Conservation (phyloP, 2,797 vertebrate species). For the Channa striata region DNA sequence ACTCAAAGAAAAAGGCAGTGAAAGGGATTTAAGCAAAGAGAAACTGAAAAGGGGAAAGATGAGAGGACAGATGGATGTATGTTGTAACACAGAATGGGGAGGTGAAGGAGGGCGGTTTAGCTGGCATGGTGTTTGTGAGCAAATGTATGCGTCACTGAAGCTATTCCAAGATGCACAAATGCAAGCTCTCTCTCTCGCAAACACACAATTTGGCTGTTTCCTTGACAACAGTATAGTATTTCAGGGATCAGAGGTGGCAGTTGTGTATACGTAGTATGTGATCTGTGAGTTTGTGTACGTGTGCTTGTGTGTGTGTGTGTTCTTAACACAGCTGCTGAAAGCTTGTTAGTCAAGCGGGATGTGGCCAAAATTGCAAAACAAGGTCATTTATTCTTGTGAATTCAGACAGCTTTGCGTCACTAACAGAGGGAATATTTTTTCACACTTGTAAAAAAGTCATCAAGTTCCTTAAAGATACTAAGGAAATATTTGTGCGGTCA, state of each 20-base stretch:
- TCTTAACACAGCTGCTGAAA: constrained; percentile 36
- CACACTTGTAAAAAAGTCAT: background rate
- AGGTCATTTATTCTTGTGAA: constrained; percentile 26
- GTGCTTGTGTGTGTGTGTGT: constrained; percentile 5
- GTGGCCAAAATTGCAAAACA: constrained; percentile 47
- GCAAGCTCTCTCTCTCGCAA: constrained; percentile 10
- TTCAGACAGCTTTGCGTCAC: constrained; percentile 27
- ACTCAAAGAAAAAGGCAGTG: background rate
- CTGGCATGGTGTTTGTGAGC: constrained; percentile 69
- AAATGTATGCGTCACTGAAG: constrained; percentile 77
- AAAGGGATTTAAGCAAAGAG: background rate
- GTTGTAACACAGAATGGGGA: constrained; percentile 73
- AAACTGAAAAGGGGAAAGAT: constrained; percentile 22
- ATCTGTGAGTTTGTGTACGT: background rate
- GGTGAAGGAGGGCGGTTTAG: constrained; percentile 70
- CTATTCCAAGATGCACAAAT: constrained; percentile 78
- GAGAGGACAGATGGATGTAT: constrained; percentile 78
- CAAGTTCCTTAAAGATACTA: background rate
- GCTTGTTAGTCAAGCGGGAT: constrained; percentile 39
- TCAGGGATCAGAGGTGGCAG: constrained; percentile 57
- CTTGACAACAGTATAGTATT: constrained; percentile 75
- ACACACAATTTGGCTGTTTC: constrained; percentile 63
- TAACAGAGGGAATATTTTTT: background rate
- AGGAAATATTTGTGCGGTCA: background rate
- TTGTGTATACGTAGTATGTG: background rate